A percentile compares a stretch with the other conserved stretches of the same genome.
Conservation (phyloP, 2,797 vertebrate genomes). For the Thaleichthys pacificus region DNA sequence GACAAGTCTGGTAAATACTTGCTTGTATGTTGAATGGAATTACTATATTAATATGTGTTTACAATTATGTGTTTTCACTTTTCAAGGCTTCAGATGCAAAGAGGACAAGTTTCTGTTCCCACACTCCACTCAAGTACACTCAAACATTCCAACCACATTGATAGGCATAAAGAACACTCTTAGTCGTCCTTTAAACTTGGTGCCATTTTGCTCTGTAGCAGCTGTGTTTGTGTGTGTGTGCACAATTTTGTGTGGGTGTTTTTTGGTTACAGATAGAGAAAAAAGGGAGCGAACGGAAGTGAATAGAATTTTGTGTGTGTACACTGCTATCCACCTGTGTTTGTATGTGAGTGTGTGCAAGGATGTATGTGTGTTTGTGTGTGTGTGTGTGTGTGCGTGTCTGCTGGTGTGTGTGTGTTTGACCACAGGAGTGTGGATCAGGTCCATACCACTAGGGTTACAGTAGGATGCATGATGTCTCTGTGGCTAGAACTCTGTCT, state of each 20-base stretch:
- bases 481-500: background rate
- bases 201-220: background rate
- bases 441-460: background rate
- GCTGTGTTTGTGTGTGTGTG: slow-evolving; percentile 12
- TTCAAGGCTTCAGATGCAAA: background rate
- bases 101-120: background rate
- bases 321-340: background rate
- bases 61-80: background rate
- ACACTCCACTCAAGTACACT: background rate
- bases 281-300: background rate
- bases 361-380: background rate
- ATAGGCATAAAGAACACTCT: background rate
- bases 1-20: too few species aligned
- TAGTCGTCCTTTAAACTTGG: background rate
- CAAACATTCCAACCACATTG: background rate
- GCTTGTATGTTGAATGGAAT: too few species aligned
- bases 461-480: slow-evolving; percentile 1
- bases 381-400: background rate
- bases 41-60: too few species aligned
- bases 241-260: background rate
- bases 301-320: background rate
- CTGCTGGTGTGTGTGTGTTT: background rate
- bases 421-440: background rate
- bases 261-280: background rate
- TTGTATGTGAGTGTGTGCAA: background rate